Percentiles rank a stretch among this genome's conserved stretches.
Evolutionary conservation across 2,113 vertebrate genomes (phyloP).

Genomic region (Python bivittatus): DNA sequence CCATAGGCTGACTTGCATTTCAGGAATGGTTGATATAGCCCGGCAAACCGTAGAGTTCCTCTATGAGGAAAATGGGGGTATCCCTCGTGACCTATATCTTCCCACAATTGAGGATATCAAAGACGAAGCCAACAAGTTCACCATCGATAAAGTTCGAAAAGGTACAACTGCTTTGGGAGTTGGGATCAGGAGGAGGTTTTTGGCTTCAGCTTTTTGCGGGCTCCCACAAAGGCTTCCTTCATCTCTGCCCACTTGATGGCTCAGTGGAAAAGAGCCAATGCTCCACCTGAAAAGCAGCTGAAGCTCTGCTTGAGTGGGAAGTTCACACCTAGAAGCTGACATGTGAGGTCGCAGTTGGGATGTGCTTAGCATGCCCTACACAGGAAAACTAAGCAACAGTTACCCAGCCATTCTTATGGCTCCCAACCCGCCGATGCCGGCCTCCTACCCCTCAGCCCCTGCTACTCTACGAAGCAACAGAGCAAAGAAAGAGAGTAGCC

Average conservation of each 20-base stretch:
- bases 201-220: neutral
- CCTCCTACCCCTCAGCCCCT: neutral
- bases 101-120: constrained; percentile 98
- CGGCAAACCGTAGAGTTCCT: constrained; percentile 97
- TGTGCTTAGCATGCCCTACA: neutral
- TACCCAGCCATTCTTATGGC: too few relatives aligned
- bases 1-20: neutral
- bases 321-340: neutral
- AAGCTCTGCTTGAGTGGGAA: too few relatives aligned
- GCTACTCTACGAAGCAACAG: neutral
- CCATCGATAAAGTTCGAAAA: constrained; percentile 99
- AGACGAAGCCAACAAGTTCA: constrained; percentile 98
- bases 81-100: constrained; percentile 96
- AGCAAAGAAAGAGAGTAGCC: neutral
- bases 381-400: neutral
- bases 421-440: too few relatives aligned
- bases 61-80: constrained; percentile 97
- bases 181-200: too few relatives aligned
- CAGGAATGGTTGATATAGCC: constrained; percentile 96
- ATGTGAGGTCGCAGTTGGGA: neutral
- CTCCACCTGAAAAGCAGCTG: neutral
- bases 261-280: neutral
- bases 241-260: too few relatives aligned
- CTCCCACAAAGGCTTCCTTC: neutral
- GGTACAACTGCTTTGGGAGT: constrained; percentile 70